These are phyloP conservation scores for Cyaniris semiargus DNA, from an alignment of 2,888 invertebrate genomes.

Conservation along the genomic window DNA sequence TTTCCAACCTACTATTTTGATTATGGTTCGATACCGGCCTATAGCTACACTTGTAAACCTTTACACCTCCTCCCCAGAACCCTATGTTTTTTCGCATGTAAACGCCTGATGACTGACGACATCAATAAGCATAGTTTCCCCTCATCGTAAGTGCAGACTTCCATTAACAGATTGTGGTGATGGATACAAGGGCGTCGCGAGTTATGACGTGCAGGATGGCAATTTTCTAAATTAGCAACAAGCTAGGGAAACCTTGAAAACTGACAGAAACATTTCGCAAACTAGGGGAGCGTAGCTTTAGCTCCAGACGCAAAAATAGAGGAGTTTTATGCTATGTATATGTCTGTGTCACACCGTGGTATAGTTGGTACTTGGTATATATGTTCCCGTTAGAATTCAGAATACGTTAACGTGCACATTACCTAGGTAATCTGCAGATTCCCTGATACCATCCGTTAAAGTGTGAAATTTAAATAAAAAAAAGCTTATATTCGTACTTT, in stretches of 20 bases:
- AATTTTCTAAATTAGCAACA: slow-evolving; percentile 22
- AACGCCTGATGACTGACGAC: neutral
- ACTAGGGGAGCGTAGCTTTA: neutral
- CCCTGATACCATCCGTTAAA: too few relatives aligned
- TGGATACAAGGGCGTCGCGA: slow-evolving; percentile 1
- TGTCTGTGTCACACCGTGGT: too few relatives aligned
- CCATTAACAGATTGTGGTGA: slow-evolving; percentile 35
- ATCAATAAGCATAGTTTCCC: slow-evolving; percentile 17
- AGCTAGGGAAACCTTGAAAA: neutral
- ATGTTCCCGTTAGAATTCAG: too few relatives aligned
- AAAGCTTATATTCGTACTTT: too few relatives aligned
- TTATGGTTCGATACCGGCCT: too few relatives aligned
- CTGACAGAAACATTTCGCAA: neutral
- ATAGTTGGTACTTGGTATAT: too few relatives aligned
- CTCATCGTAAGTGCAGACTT: slow-evolving; percentile 15
- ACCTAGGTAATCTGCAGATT: too few relatives aligned
- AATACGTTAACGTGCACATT: too few relatives aligned
- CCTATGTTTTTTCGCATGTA: neutral
- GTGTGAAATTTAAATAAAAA: too few relatives aligned
- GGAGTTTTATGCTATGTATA: neutral
- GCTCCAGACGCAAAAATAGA: neutral
- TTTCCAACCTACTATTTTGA: too few relatives aligned
- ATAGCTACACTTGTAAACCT: too few relatives aligned
- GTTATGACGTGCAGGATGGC: slow-evolving; percentile 5
- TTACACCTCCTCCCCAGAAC: neutral